Evolutionary conservation across 1,140 invertebrate species (phyloP).

Genomic region (Dufourea novaeangliae): DNA sequence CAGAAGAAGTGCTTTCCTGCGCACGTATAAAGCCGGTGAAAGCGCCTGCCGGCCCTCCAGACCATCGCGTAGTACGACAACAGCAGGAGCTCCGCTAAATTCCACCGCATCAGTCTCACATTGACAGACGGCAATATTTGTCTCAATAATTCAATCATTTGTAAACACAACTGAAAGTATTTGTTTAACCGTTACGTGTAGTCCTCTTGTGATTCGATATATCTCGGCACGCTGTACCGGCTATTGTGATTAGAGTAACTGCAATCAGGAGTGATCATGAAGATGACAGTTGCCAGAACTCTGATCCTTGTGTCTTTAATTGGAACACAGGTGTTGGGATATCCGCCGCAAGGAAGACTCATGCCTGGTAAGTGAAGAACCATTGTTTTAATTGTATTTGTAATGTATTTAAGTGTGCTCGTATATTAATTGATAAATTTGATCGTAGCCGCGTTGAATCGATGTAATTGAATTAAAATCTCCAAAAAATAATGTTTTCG

Average conservation of each 20-base stretch:
- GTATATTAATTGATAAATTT: no score
- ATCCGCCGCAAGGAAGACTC: constrained; percentile 73
- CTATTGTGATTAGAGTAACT: constrained; percentile 51
- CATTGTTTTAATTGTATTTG: not conserved
- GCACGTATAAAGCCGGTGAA: constrained; percentile 81
- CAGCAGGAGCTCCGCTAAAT: constrained; percentile 69
- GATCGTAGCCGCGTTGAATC: no score
- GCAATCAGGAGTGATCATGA: constrained; percentile 65
- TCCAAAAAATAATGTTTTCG: no score
- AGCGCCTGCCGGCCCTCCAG: constrained; percentile 79
- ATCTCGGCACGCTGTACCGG: not conserved
- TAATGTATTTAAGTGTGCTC: not conserved
- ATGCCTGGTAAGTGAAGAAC: constrained; percentile 72
- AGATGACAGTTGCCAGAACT: constrained; percentile 66
- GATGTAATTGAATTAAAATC: no score
- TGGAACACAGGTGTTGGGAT: constrained; percentile 73
- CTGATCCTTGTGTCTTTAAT: constrained; percentile 64
- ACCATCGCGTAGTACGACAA: constrained; percentile 78
- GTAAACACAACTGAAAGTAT: constrained; percentile 1
- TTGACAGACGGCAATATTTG: constrained; percentile 29
- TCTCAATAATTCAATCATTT: constrained; percentile 11
- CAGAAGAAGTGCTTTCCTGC: constrained; percentile 78
- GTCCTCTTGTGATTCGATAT: constrained; percentile 19
- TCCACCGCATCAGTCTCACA: constrained; percentile 24
- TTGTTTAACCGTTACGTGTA: not conserved